Evolutionary conservation across 2,113 vertebrate genomes (phyloP).

Genomic region (Sturnira hondurensis): DNA sequence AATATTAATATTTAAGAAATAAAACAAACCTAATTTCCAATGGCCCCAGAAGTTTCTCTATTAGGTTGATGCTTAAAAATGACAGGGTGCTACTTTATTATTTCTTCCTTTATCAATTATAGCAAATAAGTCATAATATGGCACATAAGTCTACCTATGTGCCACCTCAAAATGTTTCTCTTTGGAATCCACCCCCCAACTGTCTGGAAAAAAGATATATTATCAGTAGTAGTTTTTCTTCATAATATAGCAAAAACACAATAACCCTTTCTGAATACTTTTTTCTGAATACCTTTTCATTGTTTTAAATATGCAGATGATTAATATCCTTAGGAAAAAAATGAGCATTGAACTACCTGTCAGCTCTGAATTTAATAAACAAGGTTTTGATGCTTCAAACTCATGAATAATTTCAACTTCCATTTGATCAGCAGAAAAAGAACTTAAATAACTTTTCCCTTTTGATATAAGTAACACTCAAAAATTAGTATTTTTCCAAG

Average conservation of each 20-base stretch:
- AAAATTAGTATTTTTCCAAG: background rate
- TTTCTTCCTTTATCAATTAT: background rate
- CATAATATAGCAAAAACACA: background rate
- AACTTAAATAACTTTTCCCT: slow-evolving; percentile 2
- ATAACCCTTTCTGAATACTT: background rate
- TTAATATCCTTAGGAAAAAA: background rate
- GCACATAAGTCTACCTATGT: background rate
- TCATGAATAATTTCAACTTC: slow-evolving; percentile 12
- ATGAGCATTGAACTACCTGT: slow-evolving; percentile 11
- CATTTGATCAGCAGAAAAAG: slow-evolving; percentile 34
- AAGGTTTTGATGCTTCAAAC: background rate
- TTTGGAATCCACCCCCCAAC: background rate
- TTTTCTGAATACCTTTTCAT: background rate
- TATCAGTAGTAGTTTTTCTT: background rate
- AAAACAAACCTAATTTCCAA: background rate
- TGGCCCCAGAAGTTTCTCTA: background rate
- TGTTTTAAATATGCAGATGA: slow-evolving; percentile 36
- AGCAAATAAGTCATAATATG: background rate
- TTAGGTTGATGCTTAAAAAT: background rate
- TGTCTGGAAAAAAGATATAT: background rate
- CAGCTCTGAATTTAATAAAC: background rate
- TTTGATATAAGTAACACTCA: background rate
- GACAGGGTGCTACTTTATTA: background rate
- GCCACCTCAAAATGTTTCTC: background rate
- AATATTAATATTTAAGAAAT: slow-evolving; percentile 14